Base-by-base conservation (phyloP, 2,888 invertebrate species). In the Synergus itoensis region DNA sequence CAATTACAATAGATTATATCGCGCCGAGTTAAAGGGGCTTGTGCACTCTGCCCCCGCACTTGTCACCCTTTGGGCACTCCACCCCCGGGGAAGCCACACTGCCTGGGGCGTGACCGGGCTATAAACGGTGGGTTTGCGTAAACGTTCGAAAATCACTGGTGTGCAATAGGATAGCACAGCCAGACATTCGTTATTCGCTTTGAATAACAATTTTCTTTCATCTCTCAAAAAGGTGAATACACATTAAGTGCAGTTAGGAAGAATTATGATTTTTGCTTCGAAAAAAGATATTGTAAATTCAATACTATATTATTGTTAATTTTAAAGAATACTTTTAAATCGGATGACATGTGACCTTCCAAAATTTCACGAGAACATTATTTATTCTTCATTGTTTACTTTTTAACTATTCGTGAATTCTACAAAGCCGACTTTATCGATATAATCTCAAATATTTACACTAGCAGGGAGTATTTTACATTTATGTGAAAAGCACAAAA, bases 1-100 rank as follows among this genome's bases (percentile, higher is more conserved):
- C 88, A 88, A 89, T 89, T 89, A 88, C 86, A 84, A 88, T 85
- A 87, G 88, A 88, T 89, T 89, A 88, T 87, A 88, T 87, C 88
- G 83, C 84, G 80, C 53, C 77, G 82, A 80, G 83, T 86, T 86
- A 82, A 84, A 82, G 82, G 76, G 65, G 79, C 60, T 76, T 76
- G 79, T 60, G 77, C 77, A 77, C 64, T 73, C 40, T 67, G 67
- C 64, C 64, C 21, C 67, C 45, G 67, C 48, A 60, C 43, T 76
- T 75, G 78, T 67, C 76, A 79, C 80, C 78, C 76, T 76, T 73
- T 53, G 48, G 73, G 36, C 73, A 28, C 73, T 53, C 53, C 60
- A 4, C 3, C 18, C 11, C 41, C 45, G 48, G 73, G 36, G 48
- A n/a, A 48, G 53, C n/a, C 77, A 73, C 43, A 40, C 43, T 57